Conservation (phyloP, 2,797 vertebrate genomes). For the Ctenochaetus hawaiiensis region DNA sequence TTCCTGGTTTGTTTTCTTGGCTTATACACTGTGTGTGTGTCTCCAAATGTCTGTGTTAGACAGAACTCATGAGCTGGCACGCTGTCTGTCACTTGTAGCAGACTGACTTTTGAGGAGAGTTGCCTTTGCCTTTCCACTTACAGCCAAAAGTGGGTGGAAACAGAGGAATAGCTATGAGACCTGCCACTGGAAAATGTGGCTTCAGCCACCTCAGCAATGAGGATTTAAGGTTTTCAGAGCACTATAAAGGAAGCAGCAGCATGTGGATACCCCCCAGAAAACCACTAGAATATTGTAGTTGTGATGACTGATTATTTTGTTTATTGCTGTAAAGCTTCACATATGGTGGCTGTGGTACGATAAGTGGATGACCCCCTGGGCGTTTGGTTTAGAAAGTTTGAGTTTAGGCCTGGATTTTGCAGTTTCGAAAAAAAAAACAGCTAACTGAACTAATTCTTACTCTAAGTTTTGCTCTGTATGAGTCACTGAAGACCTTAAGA, state of each 20-base stretch:
- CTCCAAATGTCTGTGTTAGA: constrained; percentile 7
- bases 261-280: not conserved
- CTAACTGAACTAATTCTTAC: not conserved
- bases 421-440: not conserved
- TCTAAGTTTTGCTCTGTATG: not conserved
- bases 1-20: constrained; percentile 12
- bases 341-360: not conserved
- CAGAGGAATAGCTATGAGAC: not conserved
- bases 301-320: not conserved
- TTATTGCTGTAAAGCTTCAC: not conserved
- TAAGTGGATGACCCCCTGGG: not conserved
- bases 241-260: not conserved
- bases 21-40: not conserved
- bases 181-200: not conserved
- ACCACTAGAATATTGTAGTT: not conserved
- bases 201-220: not conserved
- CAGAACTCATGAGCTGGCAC: not conserved
- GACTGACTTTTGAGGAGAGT: not conserved
- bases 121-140: not conserved
- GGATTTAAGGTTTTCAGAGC: not conserved
- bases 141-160: not conserved
- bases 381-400: not conserved
- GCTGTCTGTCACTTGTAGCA: not conserved
- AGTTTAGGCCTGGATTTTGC: not conserved
- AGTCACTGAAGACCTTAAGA: not conserved